Evolutionary conservation across 2,797 vertebrate genomes (phyloP), one percentile per base, ranked within the genome.

Genomic region (Lacerta bilineata): DNA sequence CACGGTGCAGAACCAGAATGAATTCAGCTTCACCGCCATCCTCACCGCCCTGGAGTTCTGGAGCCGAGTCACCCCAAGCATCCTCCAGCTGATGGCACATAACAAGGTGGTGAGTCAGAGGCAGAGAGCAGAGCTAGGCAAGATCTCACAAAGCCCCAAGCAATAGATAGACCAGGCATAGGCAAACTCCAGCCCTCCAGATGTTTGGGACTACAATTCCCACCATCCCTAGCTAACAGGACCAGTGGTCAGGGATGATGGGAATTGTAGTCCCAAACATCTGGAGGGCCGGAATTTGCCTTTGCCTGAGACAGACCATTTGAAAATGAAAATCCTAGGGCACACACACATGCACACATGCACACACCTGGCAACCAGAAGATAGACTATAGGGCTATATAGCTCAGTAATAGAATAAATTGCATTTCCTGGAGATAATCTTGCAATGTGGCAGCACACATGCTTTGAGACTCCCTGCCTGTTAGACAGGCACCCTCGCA

Each of bases 81-180:
- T 99, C 95, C 97, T 99, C 39, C 99, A 99, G 95, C 98, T 99
- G 79, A 99, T 99, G 99, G 99, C 98, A 80, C 99, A 99, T 95
- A 99, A 99, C 96, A 99, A 99, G 98, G 98, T 99, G 97, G 99
- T 99, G 95, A 98, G 98, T 97, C 85, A 87, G 81, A 86, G 90
- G 82, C 69, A 4, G 5, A 29, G 55, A 55, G 36, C 55, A 43
- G 69, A 83, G 33, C 27, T 33, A 29, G 71, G 2, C 59, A 15
- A 83, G 71, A 23, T 80, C 86, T 76, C 33, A 39, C 3, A 9
- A 29, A 64, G 25, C 71, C 55, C 68, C 84, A 71, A 33, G 29
- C 1, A 77, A 2, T 0, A 66, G 83, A 36, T 84, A 86, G 29
- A 11, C 1, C 11, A 55, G 50, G 50, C 50, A 55, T 55, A 15